Percentiles rank a stretch among this genome's conserved stretches.
phyloP scores from a whole-genome alignment of 2,113 vertebrate genomes.

The Macaca mulatta region DNA sequence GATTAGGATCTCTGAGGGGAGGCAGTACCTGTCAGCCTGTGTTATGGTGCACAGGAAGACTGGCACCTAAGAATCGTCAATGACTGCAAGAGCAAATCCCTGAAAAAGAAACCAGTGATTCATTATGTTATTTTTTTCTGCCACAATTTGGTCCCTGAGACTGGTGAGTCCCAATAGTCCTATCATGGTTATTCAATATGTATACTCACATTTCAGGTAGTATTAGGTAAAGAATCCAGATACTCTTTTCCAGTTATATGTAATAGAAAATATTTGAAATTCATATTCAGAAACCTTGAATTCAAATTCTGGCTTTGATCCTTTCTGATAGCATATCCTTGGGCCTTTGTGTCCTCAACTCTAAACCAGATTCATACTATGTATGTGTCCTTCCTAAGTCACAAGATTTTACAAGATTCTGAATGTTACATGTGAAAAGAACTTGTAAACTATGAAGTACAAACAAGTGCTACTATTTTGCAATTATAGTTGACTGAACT shows the following conservation, averaged over 20 bases:
- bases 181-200: not conserved
- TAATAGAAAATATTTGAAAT: not conserved
- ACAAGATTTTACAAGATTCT: not conserved
- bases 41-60: not conserved
- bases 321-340: not conserved
- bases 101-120: not conserved
- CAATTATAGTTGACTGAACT: not conserved
- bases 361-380: not conserved
- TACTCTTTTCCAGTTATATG: not conserved
- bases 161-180: not conserved
- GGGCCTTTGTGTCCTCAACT: not conserved
- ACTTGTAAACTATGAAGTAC: not conserved
- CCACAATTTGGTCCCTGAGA: not conserved
- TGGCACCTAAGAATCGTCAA: not conserved
- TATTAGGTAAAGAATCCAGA: not conserved
- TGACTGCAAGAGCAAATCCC: not conserved
- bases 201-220: not conserved
- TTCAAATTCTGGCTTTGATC: not conserved
- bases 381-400: not conserved
- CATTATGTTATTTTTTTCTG: not conserved
- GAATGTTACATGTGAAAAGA: constrained; percentile 15
- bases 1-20: not conserved
- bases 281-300: not conserved
- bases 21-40: not conserved
- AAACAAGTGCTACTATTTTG: not conserved